Base-by-base conservation (phyloP, 2,888 invertebrate genomes). In the Choreutis nemorana region DNA sequence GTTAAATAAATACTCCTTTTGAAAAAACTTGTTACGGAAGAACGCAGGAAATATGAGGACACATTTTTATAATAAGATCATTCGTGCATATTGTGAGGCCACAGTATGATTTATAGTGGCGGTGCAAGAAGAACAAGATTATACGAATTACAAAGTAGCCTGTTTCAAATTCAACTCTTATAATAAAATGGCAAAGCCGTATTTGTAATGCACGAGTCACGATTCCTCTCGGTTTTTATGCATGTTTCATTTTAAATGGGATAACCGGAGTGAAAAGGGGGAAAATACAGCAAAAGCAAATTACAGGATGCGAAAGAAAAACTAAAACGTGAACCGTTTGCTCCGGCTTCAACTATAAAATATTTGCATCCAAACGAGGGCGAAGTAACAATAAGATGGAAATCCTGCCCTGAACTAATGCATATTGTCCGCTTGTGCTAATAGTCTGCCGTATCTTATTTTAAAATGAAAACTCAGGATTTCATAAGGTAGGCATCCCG, bases 341-440 rank as follows among this genome's bases (percentile, higher is more conserved):
- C 54, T 48, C 50, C 47, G 50, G 62, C 58, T 63, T 59, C 54
- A 66, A 68, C 61, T 66, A 57, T 68, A 61, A 65, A 66, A 68
- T 67, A 73, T 71, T 72, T 70, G 71, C 70, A 70, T 71, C 59
- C 53, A 70, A 71, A 72, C 64, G 63, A 67, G 68, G 54, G 44
- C 54, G 48, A 45, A 41, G 53, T 51, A 58, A 68, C 68, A 70
- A 68, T 67, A 70, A 64, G 61, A 71, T 67, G 59, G 60, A 66
- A 71, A 51, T 55, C 51, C 55, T 15, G 44, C 45, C 47, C 48
- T 46, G 43, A 47, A 50, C 55, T 57, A 55, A 59, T 58, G 62
- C 56, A 60, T 55, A 58, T 50, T 56, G 53, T 51, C 48, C 50
- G 44, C 41, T 37, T 41, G 32, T 37, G 41, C 39, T 59, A 56